Evolutionary conservation across 2,888 invertebrate genomes (phyloP).

Genomic region (Apantesis nais): DNA sequence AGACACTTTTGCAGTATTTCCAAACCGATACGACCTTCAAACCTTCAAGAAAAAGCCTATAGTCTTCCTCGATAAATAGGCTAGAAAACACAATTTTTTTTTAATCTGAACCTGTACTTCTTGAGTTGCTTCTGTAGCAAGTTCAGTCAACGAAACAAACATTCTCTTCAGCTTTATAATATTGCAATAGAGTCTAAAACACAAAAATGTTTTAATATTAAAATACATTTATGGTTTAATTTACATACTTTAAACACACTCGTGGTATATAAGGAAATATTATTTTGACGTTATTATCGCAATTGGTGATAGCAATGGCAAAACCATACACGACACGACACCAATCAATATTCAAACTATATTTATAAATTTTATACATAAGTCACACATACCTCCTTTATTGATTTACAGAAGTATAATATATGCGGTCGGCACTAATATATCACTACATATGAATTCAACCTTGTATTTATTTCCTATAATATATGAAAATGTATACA

Average conservation of each 20-base stretch:
- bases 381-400: slow-evolving; percentile 2
- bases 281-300: slow-evolving; percentile 46
- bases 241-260: not conserved
- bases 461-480: not conserved
- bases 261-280: slow-evolving; percentile 45
- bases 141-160: not conserved
- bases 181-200: not conserved
- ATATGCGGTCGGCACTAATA: not conserved
- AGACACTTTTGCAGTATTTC: too few species aligned
- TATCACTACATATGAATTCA: not conserved
- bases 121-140: not conserved
- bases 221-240: not conserved
- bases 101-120: too few species aligned
- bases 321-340: slow-evolving; percentile 9
- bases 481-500: not conserved
- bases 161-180: not conserved
- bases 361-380: slow-evolving; percentile 18
- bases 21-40: too few species aligned
- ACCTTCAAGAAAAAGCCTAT: too few species aligned
- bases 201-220: not conserved
- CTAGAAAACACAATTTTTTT: too few species aligned
- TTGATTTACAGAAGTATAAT: not conserved
- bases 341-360: slow-evolving; percentile 38
- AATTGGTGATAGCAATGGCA: not conserved
- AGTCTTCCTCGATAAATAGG: too few species aligned